Evolutionary conservation across 2,113 vertebrate genomes (phyloP), one percentile per base, ranked within the genome.

Genomic region (Bombycilla garrulus): DNA sequence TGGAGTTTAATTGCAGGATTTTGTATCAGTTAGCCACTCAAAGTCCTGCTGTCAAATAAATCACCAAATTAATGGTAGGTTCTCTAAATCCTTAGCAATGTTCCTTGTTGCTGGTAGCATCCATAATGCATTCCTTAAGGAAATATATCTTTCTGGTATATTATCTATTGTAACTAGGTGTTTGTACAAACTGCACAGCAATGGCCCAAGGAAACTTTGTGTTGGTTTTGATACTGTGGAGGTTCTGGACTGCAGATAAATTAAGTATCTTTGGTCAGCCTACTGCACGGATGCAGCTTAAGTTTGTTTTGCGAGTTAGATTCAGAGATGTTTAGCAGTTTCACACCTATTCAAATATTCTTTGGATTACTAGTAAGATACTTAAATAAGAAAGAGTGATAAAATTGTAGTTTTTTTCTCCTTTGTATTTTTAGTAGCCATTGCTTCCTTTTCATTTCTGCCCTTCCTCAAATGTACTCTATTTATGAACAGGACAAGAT

Each of bases 291-390:
- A 65, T 92, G 45, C 21, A 87, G n/a, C 42, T 84, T 67, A 51
- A 51, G 35, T 81, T 88, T 93, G 62, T 95, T 96, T 95, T 94
- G 40, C 81, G 92, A 67, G 73, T 95, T 83, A 88, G 44, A 66
- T 91, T 90, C 24, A 58, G 72, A 92, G 54, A 67, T 73, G 53
- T 83, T 91, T 50, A 93, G n/a, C 90, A 90, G 48, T 94, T 95
- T 96, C 58, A 67, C 78, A 86, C 79, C 20, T 85, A 89, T 91
- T 96, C 12, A n/a, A 83, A 92, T 80, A 45, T 79, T 72, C 60
- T 83, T 92, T 87, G 60, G 64, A 64, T 95, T 96, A 38, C 25
- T 56, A 44, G 69, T 79, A 90, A 77, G 50, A 73, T n/a, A n/a
- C 80, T 86, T 93, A 82, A 88, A 86, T 78, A 85, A 73, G 48